A percentile compares a stretch with the other conserved stretches of the same genome.
These are phyloP conservation scores for Virgularia gustaviana DNA, from an alignment of 92 coral and sea anemone genomes.

Conservation along the genomic window DNA sequence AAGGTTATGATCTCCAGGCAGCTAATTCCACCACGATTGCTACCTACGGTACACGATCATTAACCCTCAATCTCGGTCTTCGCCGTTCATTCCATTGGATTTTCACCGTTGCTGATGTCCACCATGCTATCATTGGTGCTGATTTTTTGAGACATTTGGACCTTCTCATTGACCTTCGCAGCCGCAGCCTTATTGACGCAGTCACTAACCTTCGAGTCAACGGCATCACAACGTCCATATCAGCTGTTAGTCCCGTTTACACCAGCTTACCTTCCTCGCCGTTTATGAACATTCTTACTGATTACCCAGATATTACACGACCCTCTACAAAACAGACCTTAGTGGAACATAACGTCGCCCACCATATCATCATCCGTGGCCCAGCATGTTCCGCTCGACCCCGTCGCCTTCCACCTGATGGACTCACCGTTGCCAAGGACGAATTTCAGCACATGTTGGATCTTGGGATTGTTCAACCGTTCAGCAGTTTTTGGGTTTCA, in stretches of 20 bases:
- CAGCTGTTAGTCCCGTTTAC: background rate
- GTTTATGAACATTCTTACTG: background rate
- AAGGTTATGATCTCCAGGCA: background rate
- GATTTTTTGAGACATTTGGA: slow-evolving; percentile 3
- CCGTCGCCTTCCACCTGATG: background rate
- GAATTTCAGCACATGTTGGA: background rate
- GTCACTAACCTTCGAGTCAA: background rate
- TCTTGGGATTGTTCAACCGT: background rate
- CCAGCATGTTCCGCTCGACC: background rate
- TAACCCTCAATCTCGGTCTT: slow-evolving; percentile 11
- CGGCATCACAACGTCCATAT: slow-evolving; percentile 15
- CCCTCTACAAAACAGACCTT: background rate
- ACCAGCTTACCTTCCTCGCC: background rate
- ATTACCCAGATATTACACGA: background rate
- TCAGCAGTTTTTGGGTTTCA: slow-evolving; percentile 4
- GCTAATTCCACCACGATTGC: background rate
- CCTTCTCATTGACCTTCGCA: background rate
- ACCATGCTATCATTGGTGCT: slow-evolving; percentile 2
- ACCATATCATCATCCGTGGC: slow-evolving; percentile 13
- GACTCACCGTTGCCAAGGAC: slow-evolving; percentile 2
- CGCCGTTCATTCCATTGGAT: slow-evolving; percentile 16
- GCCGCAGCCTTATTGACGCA: background rate
- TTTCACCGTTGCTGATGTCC: slow-evolving; percentile 25
- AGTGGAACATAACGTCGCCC: background rate
- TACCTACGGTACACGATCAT: background rate